Base-by-base conservation (phyloP, 1,140 invertebrate species). In the Drosophila oshimai region DNA sequence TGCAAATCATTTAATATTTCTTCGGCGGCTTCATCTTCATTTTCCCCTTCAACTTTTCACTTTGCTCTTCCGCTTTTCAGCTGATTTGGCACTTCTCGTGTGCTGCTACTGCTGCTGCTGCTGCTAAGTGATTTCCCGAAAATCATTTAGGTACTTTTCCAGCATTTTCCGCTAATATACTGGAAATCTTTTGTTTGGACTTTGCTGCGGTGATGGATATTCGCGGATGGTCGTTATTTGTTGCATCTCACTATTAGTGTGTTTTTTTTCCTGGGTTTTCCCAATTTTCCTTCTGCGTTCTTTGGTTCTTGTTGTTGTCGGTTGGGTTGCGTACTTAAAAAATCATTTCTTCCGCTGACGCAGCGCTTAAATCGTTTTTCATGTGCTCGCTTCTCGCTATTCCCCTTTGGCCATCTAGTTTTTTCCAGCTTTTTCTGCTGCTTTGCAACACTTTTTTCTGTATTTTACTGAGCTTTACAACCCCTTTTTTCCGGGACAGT, bases 211-310 rank as follows among this genome's bases (percentile, higher is more conserved):
- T 80, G 76, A 80, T 80, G 76, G 76, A 80, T 80, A 55, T 67
- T 81, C 58, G n/a, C n/a, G n/a, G n/a, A n/a, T n/a, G 58, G 47
- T 80, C 76, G 76, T 80, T 80, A 80, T 71, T 81, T 68, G 65
- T 75, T 62, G 73, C 76, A 45, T 47, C 24, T 51, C 28, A 45
- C 58, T 62, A 33, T 60, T 57, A 57, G 20, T 58, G 37, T 29
- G 58, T 44, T 47, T 54, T 29, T 62, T 44, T 47, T 54, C 9
- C 20, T 6, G 12, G 4, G 15, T 24, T 33, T 47, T 22, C 9
- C 34, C 12, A 18, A 24, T 29, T 7, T 15, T 17, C 3, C 18
- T 29, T 26, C 28, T 13, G 15, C 4, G 39, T 34, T 54, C 31
- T 46, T 54, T 13, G 29, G 12, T 26, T 55, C 34, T 54, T 51